phyloP scores from a whole-genome alignment of 2,888 invertebrate species.

The Plusia festucae region DNA sequence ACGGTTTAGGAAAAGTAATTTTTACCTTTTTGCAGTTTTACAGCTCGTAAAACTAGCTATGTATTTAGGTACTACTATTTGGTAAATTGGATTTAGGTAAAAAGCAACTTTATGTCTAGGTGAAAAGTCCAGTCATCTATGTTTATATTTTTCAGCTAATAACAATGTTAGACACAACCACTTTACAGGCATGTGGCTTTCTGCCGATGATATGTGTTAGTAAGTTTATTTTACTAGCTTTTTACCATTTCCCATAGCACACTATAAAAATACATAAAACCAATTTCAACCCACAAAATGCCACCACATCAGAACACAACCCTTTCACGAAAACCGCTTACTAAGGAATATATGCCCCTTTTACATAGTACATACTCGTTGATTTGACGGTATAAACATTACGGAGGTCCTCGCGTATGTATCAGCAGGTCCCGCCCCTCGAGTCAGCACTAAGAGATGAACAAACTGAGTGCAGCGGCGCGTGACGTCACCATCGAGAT shows the following conservation, averaged over 20 bases:
- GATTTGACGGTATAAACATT: not conserved
- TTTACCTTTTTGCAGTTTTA: not conserved
- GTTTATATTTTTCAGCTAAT: too few relatives aligned
- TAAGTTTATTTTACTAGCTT: too few relatives aligned
- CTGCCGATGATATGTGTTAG: too few relatives aligned
- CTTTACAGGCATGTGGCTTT: too few relatives aligned
- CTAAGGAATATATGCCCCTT: constrained; percentile 7
- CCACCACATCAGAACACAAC: not conserved
- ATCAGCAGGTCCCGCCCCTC: constrained; percentile 26
- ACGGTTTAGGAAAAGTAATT: not conserved
- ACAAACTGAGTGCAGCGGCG: constrained; percentile 19
- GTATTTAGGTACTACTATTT: too few relatives aligned
- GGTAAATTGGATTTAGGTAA: too few relatives aligned
- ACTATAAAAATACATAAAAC: not conserved
- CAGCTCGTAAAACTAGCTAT: too few relatives aligned
- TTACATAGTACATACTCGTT: constrained; percentile 12
- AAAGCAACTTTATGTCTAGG: too few relatives aligned
- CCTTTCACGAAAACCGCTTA: not conserved
- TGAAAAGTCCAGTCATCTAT: too few relatives aligned
- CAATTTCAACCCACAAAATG: not conserved
- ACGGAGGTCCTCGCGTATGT: constrained; percentile 13
- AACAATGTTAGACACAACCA: too few relatives aligned
- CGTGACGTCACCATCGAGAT: constrained; percentile 22
- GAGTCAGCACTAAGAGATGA: not conserved
- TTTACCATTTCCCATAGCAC: too few relatives aligned